phyloP scores from a whole-genome alignment of 2,888 invertebrate genomes.

The Amphiduros pacificus region DNA sequence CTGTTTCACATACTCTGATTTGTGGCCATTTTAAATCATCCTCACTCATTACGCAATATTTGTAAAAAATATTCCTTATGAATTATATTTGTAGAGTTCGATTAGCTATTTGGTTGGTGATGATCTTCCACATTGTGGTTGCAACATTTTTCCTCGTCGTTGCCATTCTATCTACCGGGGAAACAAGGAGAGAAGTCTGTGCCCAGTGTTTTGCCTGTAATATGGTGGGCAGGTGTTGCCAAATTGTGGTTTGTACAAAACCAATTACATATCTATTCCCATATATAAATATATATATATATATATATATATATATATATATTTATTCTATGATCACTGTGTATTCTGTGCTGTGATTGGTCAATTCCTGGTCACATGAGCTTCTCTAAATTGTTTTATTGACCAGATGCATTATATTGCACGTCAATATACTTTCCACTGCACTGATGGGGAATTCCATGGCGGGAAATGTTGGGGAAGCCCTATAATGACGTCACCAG shows the following conservation, averaged over 20 bases:
- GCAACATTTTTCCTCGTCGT: constrained; percentile 16
- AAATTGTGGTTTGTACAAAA: constrained; percentile 7
- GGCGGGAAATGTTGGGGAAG: too few species aligned
- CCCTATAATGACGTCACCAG: too few species aligned
- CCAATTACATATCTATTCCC: background rate
- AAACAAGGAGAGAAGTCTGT: constrained; percentile 10
- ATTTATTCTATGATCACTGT: too few species aligned
- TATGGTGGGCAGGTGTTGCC: constrained; percentile 3
- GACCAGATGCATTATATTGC: too few species aligned
- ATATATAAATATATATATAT: background rate
- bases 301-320: too few species aligned
- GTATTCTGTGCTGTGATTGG: too few species aligned
- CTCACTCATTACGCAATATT: background rate
- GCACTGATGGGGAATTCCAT: too few species aligned
- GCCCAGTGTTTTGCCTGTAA: background rate
- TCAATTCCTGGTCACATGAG: too few species aligned
- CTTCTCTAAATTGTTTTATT: too few species aligned
- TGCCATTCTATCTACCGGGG: constrained; percentile 13
- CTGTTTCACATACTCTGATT: background rate
- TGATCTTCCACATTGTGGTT: constrained; percentile 11
- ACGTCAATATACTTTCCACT: too few species aligned
- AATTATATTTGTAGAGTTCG: background rate
- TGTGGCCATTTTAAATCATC: background rate
- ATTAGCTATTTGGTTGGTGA: constrained; percentile 8
- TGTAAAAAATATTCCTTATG: background rate